phyloP scores from a whole-genome alignment of 92 coral and sea anemone genomes.

The Palythoa grandiflora region DNA sequence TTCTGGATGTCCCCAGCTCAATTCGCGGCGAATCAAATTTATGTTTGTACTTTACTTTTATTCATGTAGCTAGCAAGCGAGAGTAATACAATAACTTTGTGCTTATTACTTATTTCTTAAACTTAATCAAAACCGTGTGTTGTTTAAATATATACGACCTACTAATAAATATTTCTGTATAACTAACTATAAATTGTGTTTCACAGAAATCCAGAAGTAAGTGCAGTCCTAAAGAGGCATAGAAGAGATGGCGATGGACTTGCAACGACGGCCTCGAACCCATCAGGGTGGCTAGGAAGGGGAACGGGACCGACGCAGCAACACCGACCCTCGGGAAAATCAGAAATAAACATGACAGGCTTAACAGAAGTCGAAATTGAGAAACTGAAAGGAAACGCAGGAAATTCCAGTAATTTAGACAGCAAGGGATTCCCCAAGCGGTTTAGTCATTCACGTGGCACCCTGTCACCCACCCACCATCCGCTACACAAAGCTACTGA shows the following conservation, averaged over 20 bases:
- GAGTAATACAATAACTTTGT: too few relatives aligned
- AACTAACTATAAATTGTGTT: neutral
- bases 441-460: neutral
- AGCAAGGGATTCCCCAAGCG: conserved; percentile 16
- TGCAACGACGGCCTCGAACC: neutral
- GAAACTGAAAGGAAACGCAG: conserved; percentile 15
- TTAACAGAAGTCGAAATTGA: conserved; percentile 21
- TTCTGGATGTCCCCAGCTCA: too few relatives aligned
- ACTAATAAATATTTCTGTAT: too few relatives aligned
- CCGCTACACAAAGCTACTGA: neutral
- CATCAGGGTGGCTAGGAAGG: neutral
- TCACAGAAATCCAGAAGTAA: neutral
- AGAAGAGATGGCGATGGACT: neutral
- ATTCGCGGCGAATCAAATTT: too few relatives aligned
- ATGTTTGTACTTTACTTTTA: too few relatives aligned
- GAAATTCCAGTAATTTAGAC: conserved; percentile 22
- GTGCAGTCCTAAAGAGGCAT: neutral
- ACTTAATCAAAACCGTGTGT: too few relatives aligned
- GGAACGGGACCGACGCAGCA: neutral
- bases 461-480: neutral
- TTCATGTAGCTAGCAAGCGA: too few relatives aligned
- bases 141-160: too few relatives aligned
- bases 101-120: too few relatives aligned
- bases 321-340: neutral
- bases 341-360: conserved; percentile 11